Conservation (phyloP, 2,113 vertebrate species). For the Sturnira hondurensis region DNA sequence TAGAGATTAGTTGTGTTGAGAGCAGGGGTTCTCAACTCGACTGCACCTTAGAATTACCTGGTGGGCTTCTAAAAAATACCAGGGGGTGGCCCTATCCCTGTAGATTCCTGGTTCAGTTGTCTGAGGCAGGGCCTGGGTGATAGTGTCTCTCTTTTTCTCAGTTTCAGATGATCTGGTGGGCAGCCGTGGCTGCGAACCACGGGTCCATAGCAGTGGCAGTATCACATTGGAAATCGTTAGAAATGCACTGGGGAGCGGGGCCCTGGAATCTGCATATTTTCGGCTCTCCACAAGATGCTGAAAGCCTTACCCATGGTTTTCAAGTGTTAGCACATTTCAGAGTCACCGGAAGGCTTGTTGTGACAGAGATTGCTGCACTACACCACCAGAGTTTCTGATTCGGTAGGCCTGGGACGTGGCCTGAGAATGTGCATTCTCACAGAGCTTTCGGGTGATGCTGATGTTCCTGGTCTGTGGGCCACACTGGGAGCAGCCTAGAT, state of each 20-base stretch:
- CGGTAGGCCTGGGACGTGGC: neutral
- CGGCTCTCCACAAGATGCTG: neutral
- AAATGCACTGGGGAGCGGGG: neutral
- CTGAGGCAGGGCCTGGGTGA: neutral
- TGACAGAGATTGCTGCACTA: neutral
- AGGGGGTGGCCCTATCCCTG: neutral
- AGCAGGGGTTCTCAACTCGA: neutral
- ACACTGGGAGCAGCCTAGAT: neutral
- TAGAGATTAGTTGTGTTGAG: neutral
- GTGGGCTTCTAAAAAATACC: neutral
- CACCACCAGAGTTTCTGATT: neutral
- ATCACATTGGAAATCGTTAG: neutral
- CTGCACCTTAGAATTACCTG: neutral
- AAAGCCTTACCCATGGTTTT: neutral
- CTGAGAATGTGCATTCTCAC: neutral
- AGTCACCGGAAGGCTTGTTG: neutral
- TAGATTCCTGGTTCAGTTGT: neutral
- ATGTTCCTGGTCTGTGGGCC: too few species aligned
- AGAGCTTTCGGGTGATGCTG: neutral
- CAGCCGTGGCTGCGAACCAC: neutral
- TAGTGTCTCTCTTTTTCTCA: neutral
- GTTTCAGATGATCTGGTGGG: neutral
- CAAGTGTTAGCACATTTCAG: neutral
- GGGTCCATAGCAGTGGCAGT: neutral
- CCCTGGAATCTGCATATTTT: neutral